Base-by-base conservation (phyloP, 2,113 vertebrate genomes). In the Equus quagga region DNA sequence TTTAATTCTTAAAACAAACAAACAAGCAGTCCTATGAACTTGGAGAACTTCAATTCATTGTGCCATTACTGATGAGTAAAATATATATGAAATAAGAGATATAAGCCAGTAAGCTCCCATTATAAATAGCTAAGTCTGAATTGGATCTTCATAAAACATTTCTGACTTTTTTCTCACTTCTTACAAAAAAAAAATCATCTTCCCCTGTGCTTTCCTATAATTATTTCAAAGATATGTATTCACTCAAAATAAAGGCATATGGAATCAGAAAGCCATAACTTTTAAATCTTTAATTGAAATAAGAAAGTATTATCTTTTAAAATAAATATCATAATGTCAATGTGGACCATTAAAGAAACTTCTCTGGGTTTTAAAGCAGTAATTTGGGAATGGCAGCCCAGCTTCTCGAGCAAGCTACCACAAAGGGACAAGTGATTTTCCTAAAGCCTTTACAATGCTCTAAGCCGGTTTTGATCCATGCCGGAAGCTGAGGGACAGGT, bases 251-350 rank as follows among this genome's bases (percentile, higher is more conserved):
- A 58, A 85, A 91, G 18, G 8, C 46, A 54, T 51, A 13, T 24
- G 60, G 51, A 91, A 65, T 83, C 6, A 23, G 28, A 89, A 31
- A 60, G n/a, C 14, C n/a, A 33, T 41, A 33, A 51, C 33, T 49
- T 94, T 58, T 49, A 94, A 70, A 67, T 72, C 31, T 72, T 91
- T 69, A 62, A 87, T 67, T 94, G n/a, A 91, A 87, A 69, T 62
- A 70, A 64, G 91, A 69, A 58, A 65, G 1, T 54, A 70, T 36
- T 78, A 23, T 69, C 41, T 73, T 91, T 78, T 4, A 72, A 78
- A 64, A 58, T 64, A 87, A 87, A 49, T 67, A 58, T 76, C 2
- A 3, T 51, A 31, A 36, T 69, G 44, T 31, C 69, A 65, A 15
- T 5, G 4, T 46, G 36, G 54, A 75, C 28, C 8, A 21, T 26